Evolutionary conservation across 2,113 vertebrate species (phyloP), one percentile per base, ranked within the genome.

Genomic region (Lepisosteus osseus): DNA sequence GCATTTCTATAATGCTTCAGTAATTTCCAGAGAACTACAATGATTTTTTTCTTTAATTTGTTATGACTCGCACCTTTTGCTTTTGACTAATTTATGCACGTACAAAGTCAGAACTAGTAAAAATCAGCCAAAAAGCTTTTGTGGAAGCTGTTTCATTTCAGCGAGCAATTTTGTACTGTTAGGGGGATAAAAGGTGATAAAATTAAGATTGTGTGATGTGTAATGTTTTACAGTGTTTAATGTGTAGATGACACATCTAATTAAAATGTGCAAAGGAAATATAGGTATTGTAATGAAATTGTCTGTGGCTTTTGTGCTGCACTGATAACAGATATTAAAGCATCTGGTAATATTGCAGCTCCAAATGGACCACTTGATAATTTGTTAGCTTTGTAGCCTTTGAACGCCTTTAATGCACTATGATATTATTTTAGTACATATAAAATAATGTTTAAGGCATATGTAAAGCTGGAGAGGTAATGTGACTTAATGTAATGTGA

Each of bases 221-320:
- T 51, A 51, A 51, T 51, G 47, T 74, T 80, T 73, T 74, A 61
- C 70, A 15, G 66, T 65, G 54, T 77, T 80, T 80, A 72, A 77
- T 69, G 74, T 78, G 80, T 76, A 77, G 82, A 84, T 87, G 29
- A 90, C 88, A 86, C 83, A 87, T 77, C 85, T 88, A 81, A 90
- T 91, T 91, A 89, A 89, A 90, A 89, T 74, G 75, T 86, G 87
- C 86, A 79, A 82, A 78, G 71, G 76, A 79, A 78, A 75, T 13
- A 69, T 69, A 69, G 81, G 70, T 72, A 78, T 42, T 72, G 77
- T 78, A 76, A 80, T 68, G 59, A 69, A 77, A 83, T 75, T 71
- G 76, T 57, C 70, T 79, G 29, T 1, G 29, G 29, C 29, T 29
- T 40, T 14, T 17, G 64, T 29, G 29, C 13, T 42, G 17, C 6